These are phyloP conservation scores for Thunnus maccoyii DNA, from an alignment of 2,113 vertebrate species.

Conservation along the genomic window DNA sequence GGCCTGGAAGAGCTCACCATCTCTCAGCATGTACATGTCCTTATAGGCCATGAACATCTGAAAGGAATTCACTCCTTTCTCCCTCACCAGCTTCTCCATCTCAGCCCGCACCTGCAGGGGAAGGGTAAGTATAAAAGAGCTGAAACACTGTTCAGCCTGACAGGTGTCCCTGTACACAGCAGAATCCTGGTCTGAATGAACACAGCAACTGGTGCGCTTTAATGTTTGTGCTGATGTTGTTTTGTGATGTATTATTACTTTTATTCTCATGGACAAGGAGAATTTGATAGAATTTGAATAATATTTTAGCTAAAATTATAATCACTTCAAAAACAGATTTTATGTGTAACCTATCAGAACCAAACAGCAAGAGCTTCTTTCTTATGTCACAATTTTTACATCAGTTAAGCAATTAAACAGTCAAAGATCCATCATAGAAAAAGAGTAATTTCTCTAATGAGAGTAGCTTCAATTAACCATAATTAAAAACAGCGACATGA, in stretches of 20 bases:
- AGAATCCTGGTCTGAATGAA: not conserved
- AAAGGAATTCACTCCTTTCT: slow-evolving; percentile 97
- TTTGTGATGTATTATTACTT: not conserved
- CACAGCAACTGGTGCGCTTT: not conserved
- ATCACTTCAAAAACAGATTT: too few relatives aligned
- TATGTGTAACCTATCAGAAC: too few relatives aligned
- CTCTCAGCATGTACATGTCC: slow-evolving; percentile 95
- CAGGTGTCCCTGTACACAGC: not conserved
- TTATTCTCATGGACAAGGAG: not conserved
- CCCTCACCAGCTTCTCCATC: slow-evolving; percentile 95
- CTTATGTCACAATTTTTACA: too few relatives aligned
- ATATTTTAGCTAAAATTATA: too few relatives aligned
- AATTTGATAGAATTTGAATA: not conserved
- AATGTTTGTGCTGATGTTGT: not conserved
- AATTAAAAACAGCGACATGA: not conserved
- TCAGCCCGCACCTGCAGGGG: slow-evolving; percentile 89
- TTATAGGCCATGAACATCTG: slow-evolving; percentile 99
- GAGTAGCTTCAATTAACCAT: slow-evolving; percentile 1
- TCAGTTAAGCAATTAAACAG: too few relatives aligned
- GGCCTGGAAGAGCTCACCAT: slow-evolving; percentile 95
- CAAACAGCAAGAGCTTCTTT: too few relatives aligned
- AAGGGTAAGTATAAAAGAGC: not conserved
- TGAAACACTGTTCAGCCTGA: not conserved
- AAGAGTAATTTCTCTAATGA: too few relatives aligned
- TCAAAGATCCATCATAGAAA: too few relatives aligned